phyloP scores from a whole-genome alignment of 2,113 vertebrate genomes.

The Scophthalmus maximus region DNA sequence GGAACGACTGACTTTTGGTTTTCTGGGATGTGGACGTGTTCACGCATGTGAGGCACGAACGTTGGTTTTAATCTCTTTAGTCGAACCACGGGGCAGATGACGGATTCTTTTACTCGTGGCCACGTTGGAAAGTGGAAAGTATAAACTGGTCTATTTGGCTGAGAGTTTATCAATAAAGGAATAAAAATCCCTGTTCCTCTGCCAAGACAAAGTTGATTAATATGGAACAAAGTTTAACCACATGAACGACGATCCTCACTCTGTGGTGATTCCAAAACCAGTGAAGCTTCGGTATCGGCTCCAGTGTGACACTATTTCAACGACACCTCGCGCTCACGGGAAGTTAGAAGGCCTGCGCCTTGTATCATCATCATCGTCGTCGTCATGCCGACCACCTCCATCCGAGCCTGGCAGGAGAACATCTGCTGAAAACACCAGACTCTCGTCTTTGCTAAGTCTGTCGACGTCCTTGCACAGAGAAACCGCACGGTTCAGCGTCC shows the following conservation, averaged over 20 bases:
- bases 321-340: neutral
- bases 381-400: conserved; percentile 16
- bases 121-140: neutral
- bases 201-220: neutral
- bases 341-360: neutral
- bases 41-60: too few relatives aligned
- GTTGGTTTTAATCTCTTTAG: too few relatives aligned
- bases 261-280: too few relatives aligned
- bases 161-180: neutral
- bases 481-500: conserved; percentile 62
- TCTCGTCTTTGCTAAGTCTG: conserved; percentile 47
- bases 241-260: too few relatives aligned
- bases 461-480: conserved; percentile 55
- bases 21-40: too few relatives aligned
- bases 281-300: neutral
- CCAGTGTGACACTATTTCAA: neutral
- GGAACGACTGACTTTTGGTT: too few relatives aligned
- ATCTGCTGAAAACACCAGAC: conserved; percentile 70
- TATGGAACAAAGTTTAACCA: neutral
- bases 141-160: neutral
- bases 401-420: conserved; percentile 34
- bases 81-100: too few relatives aligned
- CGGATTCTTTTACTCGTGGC: too few relatives aligned
- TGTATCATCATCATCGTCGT: neutral
- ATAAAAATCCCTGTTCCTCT: neutral